phyloP scores from a whole-genome alignment of 2,113 vertebrate species.

The Nannobrachium achirus region DNA sequence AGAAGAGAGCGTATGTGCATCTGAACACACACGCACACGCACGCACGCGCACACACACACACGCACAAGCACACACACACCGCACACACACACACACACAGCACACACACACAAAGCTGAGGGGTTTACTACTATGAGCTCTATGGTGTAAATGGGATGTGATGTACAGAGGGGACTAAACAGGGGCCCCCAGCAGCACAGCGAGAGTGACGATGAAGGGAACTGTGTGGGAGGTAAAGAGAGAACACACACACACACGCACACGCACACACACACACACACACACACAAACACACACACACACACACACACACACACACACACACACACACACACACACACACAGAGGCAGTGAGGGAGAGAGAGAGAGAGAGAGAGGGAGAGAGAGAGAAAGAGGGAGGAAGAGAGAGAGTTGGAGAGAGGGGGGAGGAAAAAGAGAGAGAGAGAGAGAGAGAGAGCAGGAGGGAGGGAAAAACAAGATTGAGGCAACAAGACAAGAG shows the following conservation, averaged over 20 bases:
- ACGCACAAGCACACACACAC: too few relatives aligned
- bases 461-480: too few relatives aligned
- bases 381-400: slow-evolving; percentile 31
- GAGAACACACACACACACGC: background rate
- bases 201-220: slow-evolving; percentile 9
- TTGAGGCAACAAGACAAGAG: too few relatives aligned
- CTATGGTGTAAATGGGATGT: slow-evolving; percentile 36
- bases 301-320: background rate
- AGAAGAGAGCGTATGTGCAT: too few relatives aligned
- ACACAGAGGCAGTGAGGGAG: background rate
- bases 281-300: background rate
- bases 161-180: slow-evolving; percentile 22
- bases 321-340: background rate
- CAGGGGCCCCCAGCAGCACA: slow-evolving; percentile 21
- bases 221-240: background rate
- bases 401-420: slow-evolving; percentile 19
- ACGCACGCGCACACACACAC: too few relatives aligned
- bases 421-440: background rate
- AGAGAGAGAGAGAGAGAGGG: background rate
- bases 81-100: too few relatives aligned
- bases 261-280: slow-evolving; percentile 10
- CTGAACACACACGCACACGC: too few relatives aligned
- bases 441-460: slow-evolving; percentile 43
- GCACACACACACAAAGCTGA: background rate
- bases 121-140: slow-evolving; percentile 21